Evolutionary conservation across 2,113 vertebrate genomes (phyloP), one percentile per base, ranked within the genome.

Genomic region (Pseudorhombus dupliciocellatus): DNA sequence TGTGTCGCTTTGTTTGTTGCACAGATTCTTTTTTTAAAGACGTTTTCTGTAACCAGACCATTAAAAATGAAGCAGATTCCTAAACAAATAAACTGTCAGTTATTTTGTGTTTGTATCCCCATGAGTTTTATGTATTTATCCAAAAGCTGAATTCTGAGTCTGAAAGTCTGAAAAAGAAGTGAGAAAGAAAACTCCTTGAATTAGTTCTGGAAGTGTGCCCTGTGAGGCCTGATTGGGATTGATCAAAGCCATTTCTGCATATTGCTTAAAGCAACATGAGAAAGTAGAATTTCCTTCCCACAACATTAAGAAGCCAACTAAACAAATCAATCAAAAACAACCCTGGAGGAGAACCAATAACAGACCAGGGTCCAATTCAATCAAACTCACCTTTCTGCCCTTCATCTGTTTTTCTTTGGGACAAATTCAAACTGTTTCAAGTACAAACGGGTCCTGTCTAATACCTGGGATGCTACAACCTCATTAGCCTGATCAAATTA

Each of bases 261-360:
- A 26, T 31, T 8, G 7, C 62, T 60, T 44, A 28, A 34, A 51
- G 50, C 46, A 57, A 64, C n/a, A 51, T n/a, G 18, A 54, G 7
- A 52, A 24, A 40, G 24, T 11, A 34, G 14, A 62, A 72, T 75
- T 63, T 72, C 57, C 51, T 67, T 52, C 56, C 42, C 20, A 18
- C 37, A 50, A 54, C 65, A 69, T 65, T 55, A 60, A 63, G 30
- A 53, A 70, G 46, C 56, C 24, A 52, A 56, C 31, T 46, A 25
- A 26, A 20, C 66, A 30, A 82, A 87, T 78, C 70, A 76, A 74
- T 69, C 18, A n/a, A 24, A 70, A 74, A 67, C 61, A 69, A 81
- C 28, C 79, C 56, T 69, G 18, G 53, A 75, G 80, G 40, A 67
- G 25, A 81, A 74, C 30, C 73, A 61, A 80, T 79, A 77, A 70